Conservation (phyloP, 2,888 invertebrate genomes). For the Lasioglossum malachurum region DNA sequence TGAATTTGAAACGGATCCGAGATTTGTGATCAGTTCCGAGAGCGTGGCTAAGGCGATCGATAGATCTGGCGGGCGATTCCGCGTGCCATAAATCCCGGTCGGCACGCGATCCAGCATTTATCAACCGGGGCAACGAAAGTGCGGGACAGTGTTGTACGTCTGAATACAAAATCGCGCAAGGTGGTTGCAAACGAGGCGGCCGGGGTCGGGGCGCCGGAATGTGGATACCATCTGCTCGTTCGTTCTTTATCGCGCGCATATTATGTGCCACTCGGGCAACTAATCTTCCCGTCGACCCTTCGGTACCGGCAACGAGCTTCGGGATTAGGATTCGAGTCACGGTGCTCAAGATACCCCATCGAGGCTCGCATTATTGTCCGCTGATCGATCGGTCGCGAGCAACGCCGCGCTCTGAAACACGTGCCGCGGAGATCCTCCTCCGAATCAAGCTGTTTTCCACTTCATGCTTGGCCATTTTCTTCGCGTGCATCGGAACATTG, state of each 20-base stretch:
- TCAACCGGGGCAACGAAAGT: conserved; percentile 44
- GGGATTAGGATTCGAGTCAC: conserved; percentile 39
- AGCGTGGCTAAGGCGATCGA: background rate
- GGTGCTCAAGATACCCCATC: conserved; percentile 20
- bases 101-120: conserved; percentile 39
- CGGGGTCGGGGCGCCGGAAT: conserved; percentile 40
- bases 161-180: conserved; percentile 45
- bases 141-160: conserved; percentile 51
- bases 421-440: background rate
- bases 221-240: conserved; percentile 49
- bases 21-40: background rate
- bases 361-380: conserved; percentile 18
- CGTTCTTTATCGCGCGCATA: conserved; percentile 38
- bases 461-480: background rate
- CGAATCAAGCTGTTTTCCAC: background rate
- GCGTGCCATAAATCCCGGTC: conserved; percentile 17
- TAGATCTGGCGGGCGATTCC: conserved; percentile 4
- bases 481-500: background rate
- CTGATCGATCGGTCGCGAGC: conserved; percentile 14
- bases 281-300: conserved; percentile 36
- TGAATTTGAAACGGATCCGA: background rate
- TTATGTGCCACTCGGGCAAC: conserved; percentile 38
- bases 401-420: background rate
- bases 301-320: conserved; percentile 27
- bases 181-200: conserved; percentile 37